phyloP scores from a whole-genome alignment of 2,797 vertebrate genomes.

The Notoglanidium macrostoma region DNA sequence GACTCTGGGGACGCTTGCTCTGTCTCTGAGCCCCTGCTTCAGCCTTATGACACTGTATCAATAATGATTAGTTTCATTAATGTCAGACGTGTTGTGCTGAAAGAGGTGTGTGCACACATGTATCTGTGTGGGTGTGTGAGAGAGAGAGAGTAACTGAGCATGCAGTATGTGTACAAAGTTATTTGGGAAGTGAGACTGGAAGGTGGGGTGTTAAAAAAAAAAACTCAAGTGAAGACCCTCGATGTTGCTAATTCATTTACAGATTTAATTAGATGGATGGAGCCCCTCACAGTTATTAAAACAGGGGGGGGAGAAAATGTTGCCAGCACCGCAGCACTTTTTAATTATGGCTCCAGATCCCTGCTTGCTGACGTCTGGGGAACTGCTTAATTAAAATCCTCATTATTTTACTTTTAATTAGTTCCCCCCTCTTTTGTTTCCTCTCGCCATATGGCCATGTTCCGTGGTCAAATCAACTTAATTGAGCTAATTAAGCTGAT shows the following conservation, averaged over 20 bases:
- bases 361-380: slow-evolving; percentile 78
- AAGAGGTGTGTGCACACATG: slow-evolving; percentile 32
- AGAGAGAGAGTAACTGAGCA: slow-evolving; percentile 10
- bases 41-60: slow-evolving; percentile 54
- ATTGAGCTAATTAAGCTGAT: slow-evolving; percentile 90
- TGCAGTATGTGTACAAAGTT: slow-evolving; percentile 56
- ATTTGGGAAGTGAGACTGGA: slow-evolving; percentile 65
- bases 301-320: slow-evolving; percentile 60
- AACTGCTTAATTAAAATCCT: slow-evolving; percentile 86
- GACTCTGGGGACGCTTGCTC: slow-evolving; percentile 13
- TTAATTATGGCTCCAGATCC: slow-evolving; percentile 70
- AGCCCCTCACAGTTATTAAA: slow-evolving; percentile 62
- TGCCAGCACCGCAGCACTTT: slow-evolving; percentile 68
- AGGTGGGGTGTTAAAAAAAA: slow-evolving; percentile 72
- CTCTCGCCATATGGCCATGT: slow-evolving; percentile 83
- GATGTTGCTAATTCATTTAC: slow-evolving; percentile 72
- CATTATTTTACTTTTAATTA: slow-evolving; percentile 90
- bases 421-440: slow-evolving; percentile 84
- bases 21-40: slow-evolving; percentile 44
- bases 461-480: slow-evolving; percentile 88
- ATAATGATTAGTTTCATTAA: slow-evolving; percentile 60
- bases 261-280: slow-evolving; percentile 72
- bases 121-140: slow-evolving; percentile 19
- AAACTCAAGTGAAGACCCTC: slow-evolving; percentile 70
- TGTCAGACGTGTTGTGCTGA: slow-evolving; percentile 39